Percentiles rank a stretch among this genome's conserved stretches.
Conservation (phyloP, 2,113 vertebrate genomes). For the Myrmecobius fasciatus region DNA sequence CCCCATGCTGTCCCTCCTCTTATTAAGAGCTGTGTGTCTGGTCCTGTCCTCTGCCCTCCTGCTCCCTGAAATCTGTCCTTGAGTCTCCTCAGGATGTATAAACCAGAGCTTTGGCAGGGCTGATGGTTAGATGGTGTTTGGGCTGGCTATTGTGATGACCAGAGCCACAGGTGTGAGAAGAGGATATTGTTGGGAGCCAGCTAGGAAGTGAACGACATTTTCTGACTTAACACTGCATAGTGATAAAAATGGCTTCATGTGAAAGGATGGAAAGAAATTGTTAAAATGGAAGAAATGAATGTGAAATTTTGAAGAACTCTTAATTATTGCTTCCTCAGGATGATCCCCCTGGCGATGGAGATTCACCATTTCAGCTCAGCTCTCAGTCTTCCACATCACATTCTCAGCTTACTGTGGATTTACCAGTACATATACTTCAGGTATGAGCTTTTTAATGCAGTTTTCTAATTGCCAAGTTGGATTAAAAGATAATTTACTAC, state of each 20-base stretch:
- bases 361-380: conserved; percentile 92
- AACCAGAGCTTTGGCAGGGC: not conserved
- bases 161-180: not conserved
- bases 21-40: not conserved
- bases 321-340: conserved; percentile 83
- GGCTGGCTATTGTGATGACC: not conserved
- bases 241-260: not conserved
- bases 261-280: not conserved
- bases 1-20: not conserved
- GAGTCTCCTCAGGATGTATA: not conserved
- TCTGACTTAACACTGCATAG: not conserved
- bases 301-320: not conserved
- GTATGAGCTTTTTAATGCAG: conserved; percentile 65
- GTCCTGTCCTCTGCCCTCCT: not conserved
- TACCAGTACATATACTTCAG: conserved; percentile 95
- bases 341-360: conserved; percentile 91
- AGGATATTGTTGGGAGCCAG: too few relatives aligned
- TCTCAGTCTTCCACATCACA: conserved; percentile 92
- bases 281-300: not conserved
- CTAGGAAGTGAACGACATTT: not conserved
- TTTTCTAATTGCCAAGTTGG: not conserved
- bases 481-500: not conserved
- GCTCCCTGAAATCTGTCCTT: not conserved
- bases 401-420: conserved; percentile 92
- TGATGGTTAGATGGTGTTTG: not conserved